Evolutionary conservation across 2,113 vertebrate species (phyloP).

Genomic region (Corythoichthys haematopterus): DNA sequence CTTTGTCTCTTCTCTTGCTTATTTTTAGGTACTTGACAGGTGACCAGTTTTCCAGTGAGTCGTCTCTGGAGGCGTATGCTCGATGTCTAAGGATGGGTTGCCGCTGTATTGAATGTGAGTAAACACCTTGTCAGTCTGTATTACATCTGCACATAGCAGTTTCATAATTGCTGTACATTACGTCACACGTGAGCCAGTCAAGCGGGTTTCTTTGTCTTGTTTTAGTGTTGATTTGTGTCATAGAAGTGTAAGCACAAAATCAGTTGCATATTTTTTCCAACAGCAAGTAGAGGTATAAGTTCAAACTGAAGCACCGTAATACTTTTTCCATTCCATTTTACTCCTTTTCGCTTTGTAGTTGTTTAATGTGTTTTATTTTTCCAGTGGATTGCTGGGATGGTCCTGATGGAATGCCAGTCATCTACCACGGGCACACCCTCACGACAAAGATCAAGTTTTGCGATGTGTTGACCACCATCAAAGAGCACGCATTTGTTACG

Average conservation of each 20-base stretch:
- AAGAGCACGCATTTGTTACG: conserved; percentile 95
- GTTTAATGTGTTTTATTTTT: conserved; percentile 36
- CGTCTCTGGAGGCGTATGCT: conserved; percentile 93
- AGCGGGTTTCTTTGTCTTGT: conserved; percentile 34
- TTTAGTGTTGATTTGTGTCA: neutral
- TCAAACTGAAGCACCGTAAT: neutral
- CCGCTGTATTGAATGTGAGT: conserved; percentile 92
- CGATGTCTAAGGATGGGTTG: conserved; percentile 97
- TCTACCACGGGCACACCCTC: conserved; percentile 97
- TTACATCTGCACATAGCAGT: conserved; percentile 1
- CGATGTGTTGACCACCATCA: conserved; percentile 91
- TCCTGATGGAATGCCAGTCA: conserved; percentile 94
- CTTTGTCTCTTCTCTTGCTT: conserved; percentile 37
- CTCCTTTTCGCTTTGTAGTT: neutral
- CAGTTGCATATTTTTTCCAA: neutral
- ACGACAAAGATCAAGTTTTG: conserved; percentile 98
- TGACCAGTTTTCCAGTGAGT: conserved; percentile 98
- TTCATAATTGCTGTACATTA: neutral
- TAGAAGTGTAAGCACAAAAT: conserved; percentile 7
- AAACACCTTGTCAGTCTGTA: neutral
- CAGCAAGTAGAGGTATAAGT: neutral
- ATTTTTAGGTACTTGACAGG: conserved; percentile 91
- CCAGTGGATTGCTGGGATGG: conserved; percentile 99
- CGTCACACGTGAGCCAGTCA: conserved; percentile 14
- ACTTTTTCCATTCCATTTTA: neutral